Base-by-base conservation (phyloP, 2,888 invertebrate genomes). In the Caenorhabditis drosophilae region DNA sequence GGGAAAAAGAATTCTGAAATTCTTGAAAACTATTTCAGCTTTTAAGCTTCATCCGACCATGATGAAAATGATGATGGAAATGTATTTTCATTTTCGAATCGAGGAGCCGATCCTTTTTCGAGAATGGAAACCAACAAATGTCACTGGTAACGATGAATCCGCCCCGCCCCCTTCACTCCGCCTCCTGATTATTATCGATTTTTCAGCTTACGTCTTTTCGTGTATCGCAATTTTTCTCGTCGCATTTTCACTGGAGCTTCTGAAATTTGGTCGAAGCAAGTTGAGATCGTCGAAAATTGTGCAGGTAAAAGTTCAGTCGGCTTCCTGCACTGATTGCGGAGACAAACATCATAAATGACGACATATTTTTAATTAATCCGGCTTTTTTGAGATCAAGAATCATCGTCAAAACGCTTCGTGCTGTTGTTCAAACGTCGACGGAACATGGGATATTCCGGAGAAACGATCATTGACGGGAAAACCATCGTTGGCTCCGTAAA, bases 11-110 rank as follows among this genome's bases (percentile, higher is more conserved):
- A 27, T 25, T 6, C 4, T 41, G 15, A 23, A 44, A 25, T 12
- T 12, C 12, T 6, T 9, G 31, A 31, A 31, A 12, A 12, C 12
- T 31, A 31, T 6, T 6, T 12, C 31, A 9, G 12, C 6, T 31
- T 31, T 31, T 12, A 31, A 31, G 31, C 31, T 12, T 31, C 6
- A 31, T 9, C 6, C 7, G 26, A 57, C 45, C 34, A 51, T 49
- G 56, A 53, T 55, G 56, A 44, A 60, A 36, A 66, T 62, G 38
- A 80, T 80, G 80, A 81, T 81, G 81, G 54, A 68, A n/a, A 81
- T 81, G 81, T 79, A 70, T 47, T 81, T 82, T 49, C 80, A 80
- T 40, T 78, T 76, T 31, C 73, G 79, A 38, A 53, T 74, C 26
- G 53, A 67, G 18, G 79, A 79, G 42, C 66, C 70, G n/a, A 73